These are phyloP conservation scores for Xiphias gladius DNA, from an alignment of 2,113 vertebrate genomes.

Conservation along the genomic window DNA sequence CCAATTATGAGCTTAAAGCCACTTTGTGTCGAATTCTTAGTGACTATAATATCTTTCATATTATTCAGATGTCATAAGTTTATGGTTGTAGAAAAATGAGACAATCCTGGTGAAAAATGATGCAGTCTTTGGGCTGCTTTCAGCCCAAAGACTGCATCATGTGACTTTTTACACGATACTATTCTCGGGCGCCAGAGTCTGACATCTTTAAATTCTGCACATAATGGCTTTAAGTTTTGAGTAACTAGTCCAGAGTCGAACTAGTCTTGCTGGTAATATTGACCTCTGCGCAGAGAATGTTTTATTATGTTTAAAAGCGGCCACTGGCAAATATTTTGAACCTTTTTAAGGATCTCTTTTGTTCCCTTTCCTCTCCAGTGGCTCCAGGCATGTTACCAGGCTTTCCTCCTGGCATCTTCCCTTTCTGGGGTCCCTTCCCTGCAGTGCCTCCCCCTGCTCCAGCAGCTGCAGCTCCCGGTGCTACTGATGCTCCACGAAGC, in stretches of 20 bases:
- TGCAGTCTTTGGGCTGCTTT: neutral
- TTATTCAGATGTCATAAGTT: neutral
- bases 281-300: neutral
- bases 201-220: neutral
- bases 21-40: too few species aligned
- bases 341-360: neutral
- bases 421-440: slow-evolving; percentile 95
- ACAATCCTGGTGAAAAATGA: too few species aligned
- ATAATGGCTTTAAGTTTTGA: neutral
- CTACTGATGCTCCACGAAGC: slow-evolving; percentile 65
- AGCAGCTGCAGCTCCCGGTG: slow-evolving; percentile 67
- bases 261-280: neutral
- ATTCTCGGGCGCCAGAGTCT: neutral
- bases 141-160: neutral
- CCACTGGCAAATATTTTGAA: neutral
- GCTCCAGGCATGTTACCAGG: slow-evolving; percentile 92
- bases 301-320: neutral
- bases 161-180: neutral
- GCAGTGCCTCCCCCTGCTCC: slow-evolving; percentile 84
- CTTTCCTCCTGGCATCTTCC: slow-evolving; percentile 94
- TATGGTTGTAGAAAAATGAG: neutral
- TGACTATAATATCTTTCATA: neutral
- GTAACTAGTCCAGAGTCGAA: neutral
- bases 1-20: neutral
- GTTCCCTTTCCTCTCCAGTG: slow-evolving; percentile 75